Conservation (phyloP, 2,888 invertebrate genomes). For the Drosophila colorata region DNA sequence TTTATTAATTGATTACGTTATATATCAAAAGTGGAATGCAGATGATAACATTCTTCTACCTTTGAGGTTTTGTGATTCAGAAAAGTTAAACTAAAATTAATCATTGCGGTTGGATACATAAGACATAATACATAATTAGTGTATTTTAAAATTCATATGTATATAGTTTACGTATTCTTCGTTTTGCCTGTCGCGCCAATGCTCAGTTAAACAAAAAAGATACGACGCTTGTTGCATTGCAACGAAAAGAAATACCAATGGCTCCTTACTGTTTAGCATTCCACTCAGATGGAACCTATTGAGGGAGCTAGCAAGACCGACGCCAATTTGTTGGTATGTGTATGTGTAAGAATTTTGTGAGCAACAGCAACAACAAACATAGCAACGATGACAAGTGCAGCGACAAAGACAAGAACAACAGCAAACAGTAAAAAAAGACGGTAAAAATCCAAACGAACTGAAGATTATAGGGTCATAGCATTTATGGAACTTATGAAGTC, state of each 20-base stretch:
- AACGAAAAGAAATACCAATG: slow-evolving; percentile 20
- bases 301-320: slow-evolving; percentile 28
- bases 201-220: not conserved
- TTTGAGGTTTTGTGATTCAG: no score
- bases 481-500: no score
- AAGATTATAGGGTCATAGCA: not conserved
- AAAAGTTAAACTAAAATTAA: no score
- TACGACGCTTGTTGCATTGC: slow-evolving; percentile 23
- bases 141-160: not conserved
- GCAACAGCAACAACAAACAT: slow-evolving; percentile 14
- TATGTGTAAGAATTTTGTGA: slow-evolving; percentile 64
- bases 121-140: not conserved
- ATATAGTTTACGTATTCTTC: not conserved
- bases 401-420: slow-evolving; percentile 36
- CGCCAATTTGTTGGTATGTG: slow-evolving; percentile 57
- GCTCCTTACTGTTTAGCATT: slow-evolving; percentile 59
- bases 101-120: not conserved
- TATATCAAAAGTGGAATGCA: no score
- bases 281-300: slow-evolving; percentile 44
- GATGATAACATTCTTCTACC: no score
- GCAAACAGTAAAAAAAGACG: slow-evolving; percentile 10
- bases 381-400: slow-evolving; percentile 25
- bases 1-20: no score
- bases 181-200: not conserved
- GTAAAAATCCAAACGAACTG: not conserved